These are phyloP conservation scores for Sphaerophoria taeniata DNA, from an alignment of 2,888 invertebrate genomes.

Conservation along the genomic window DNA sequence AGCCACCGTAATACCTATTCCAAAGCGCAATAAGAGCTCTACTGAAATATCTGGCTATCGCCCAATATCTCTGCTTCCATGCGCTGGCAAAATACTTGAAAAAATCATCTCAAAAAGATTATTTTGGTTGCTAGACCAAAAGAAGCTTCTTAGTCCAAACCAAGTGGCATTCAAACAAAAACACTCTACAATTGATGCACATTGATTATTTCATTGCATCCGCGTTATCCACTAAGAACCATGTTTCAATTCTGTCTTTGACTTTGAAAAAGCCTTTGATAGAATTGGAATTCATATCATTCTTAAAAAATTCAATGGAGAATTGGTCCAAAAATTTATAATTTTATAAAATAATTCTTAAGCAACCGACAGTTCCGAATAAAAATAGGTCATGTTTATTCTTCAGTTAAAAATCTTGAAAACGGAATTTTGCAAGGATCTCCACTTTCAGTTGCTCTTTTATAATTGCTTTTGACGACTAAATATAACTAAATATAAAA, in stretches of 20 bases:
- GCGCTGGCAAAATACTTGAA: constrained; percentile 2
- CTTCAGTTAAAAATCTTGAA: too few species aligned
- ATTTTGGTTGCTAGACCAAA: neutral
- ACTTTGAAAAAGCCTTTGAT: constrained; percentile 12
- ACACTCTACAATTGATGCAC: neutral
- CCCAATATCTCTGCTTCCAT: neutral
- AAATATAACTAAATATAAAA: neutral
- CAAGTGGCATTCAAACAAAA: constrained; percentile 7
- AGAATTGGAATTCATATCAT: neutral
- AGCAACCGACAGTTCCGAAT: neutral
- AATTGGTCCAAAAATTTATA: constrained; percentile 1
- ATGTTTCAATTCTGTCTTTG: constrained; percentile 8
- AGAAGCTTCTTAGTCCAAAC: neutral
- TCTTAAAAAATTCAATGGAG: neutral
- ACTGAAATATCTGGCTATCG: neutral
- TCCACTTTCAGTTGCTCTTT: too few species aligned
- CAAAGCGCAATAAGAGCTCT: neutral
- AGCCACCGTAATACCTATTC: constrained; percentile 1
- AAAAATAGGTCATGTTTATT: too few species aligned
- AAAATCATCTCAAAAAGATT: constrained; percentile 7
- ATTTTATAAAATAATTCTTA: neutral
- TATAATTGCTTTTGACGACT: neutral
- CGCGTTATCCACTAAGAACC: neutral
- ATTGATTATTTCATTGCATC: neutral
- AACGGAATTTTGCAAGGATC: too few species aligned